Conservation (phyloP, 2,113 vertebrate genomes). For the Gambusia holbrooki region DNA sequence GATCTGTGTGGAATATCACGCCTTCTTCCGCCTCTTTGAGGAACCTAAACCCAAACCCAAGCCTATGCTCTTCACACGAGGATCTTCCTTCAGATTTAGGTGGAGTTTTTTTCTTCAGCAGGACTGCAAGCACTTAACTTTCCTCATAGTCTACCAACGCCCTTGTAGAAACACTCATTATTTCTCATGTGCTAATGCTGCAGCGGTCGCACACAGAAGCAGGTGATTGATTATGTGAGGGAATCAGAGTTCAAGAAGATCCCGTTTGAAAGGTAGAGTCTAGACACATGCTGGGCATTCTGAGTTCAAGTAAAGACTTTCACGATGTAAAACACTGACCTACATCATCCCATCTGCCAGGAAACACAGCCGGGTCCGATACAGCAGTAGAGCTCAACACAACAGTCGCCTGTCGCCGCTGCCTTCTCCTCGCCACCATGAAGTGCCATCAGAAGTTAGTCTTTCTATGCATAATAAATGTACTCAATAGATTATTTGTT, state of each 20-base stretch:
- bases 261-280: conserved; percentile 93
- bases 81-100: conserved; percentile 99
- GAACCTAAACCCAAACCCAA: conserved; percentile 97
- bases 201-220: conserved; percentile 98
- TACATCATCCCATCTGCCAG: conserved; percentile 74
- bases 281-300: conserved; percentile 11
- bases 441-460: conserved; percentile 93
- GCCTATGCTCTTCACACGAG: conserved; percentile 93
- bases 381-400: conserved; percentile 88
- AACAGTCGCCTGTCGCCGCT: conserved; percentile 85
- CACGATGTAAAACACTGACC: conserved; percentile 33
- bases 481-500: not conserved
- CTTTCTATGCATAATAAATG: not conserved
- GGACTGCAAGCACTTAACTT: conserved; percentile 1
- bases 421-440: conserved; percentile 84
- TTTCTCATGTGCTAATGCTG: conserved; percentile 45
- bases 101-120: conserved; percentile 59
- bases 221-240: conserved; percentile 96
- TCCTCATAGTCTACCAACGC: conserved; percentile 14
- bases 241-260: conserved; percentile 97
- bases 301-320: conserved; percentile 3
- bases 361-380: conserved; percentile 96
- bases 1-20: conserved; percentile 97
- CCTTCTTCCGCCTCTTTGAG: conserved; percentile 98
- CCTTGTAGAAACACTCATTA: conserved; percentile 33